Evolutionary conservation across 2,113 vertebrate genomes (phyloP), one percentile per base, ranked within the genome.

Genomic region (Caranx melampygus): DNA sequence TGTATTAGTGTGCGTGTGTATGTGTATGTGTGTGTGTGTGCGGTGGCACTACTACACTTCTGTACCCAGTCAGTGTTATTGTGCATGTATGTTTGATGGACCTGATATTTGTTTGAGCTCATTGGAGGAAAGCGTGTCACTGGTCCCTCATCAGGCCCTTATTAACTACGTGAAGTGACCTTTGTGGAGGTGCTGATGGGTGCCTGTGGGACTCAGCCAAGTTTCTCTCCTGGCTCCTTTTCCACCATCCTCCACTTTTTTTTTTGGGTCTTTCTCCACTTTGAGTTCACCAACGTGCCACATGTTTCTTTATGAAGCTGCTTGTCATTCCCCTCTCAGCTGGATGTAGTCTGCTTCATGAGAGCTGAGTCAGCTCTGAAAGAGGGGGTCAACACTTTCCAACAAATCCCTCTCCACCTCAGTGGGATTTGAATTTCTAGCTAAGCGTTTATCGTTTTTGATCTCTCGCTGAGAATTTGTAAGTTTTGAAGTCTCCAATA

Each of bases 91-190:
- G 49, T 78, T 67, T 73, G 33, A 76, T 67, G 8, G 7, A 67
- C 42, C 35, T 66, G 47, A 58, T 68, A 5, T 66, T 60, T 44
- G 18, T 64, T 64, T 69, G 26, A 81, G 58, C 66, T 62, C 5
- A 42, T 2, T 75, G 52, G 37, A 42, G 34, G 47, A 55, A 65
- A 73, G 52, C 72, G 72, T 79, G 71, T 85, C 40, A 15, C 72
- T 71, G 74, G 75, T 91, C 93, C 85, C 69, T 94, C 92, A 85
- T 93, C 93, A 83, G 89, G 82, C 85, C 85, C 90, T 94, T 91
- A 95, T 95, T 95, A 95, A 93, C 87, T 89, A 86, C 77, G 74
- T 76, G 84, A 92, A 92, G 91, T 92, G 93, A 95, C 92, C 94
- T 95, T 93, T 94, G 82, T 93, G 62, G 84, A 89, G 88, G 88